phyloP scores from a whole-genome alignment of 2,113 vertebrate genomes.

The Ptyas mucosa region DNA sequence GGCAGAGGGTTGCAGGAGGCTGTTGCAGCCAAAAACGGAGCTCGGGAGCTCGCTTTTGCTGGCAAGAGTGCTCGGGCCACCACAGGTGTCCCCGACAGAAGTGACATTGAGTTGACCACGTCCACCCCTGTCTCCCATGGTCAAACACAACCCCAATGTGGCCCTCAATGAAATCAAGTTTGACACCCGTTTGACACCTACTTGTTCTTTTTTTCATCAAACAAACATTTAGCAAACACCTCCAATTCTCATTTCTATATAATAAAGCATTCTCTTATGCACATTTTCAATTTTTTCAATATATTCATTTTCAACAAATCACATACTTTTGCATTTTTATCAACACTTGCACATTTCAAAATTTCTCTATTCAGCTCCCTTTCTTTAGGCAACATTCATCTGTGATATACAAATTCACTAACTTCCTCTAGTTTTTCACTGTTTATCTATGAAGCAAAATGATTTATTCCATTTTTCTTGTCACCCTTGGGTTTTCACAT shows the following conservation, averaged over 20 bases:
- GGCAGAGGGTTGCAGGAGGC: no score
- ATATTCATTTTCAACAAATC: background rate
- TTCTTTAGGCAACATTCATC: background rate
- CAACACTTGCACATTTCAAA: background rate
- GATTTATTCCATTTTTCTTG: background rate
- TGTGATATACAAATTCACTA: background rate
- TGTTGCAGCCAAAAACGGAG: no score
- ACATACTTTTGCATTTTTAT: background rate
- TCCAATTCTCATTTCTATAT: background rate
- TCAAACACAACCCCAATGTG: no score
- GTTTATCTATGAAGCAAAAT: background rate
- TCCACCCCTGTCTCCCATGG: no score
- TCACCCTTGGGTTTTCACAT: background rate
- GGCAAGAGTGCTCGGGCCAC: no score
- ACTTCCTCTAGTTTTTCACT: background rate
- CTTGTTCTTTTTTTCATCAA: background rate
- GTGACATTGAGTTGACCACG: no score
- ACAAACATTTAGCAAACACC: background rate
- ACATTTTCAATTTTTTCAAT: background rate
- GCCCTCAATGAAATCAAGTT: no score
- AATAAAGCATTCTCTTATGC: background rate
- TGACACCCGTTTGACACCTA: no score
- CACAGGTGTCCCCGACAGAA: no score
- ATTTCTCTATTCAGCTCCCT: background rate
- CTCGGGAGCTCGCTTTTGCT: no score